Evolutionary conservation across 2,888 invertebrate genomes (phyloP).

Genomic region (Drosophila macrospina): DNA sequence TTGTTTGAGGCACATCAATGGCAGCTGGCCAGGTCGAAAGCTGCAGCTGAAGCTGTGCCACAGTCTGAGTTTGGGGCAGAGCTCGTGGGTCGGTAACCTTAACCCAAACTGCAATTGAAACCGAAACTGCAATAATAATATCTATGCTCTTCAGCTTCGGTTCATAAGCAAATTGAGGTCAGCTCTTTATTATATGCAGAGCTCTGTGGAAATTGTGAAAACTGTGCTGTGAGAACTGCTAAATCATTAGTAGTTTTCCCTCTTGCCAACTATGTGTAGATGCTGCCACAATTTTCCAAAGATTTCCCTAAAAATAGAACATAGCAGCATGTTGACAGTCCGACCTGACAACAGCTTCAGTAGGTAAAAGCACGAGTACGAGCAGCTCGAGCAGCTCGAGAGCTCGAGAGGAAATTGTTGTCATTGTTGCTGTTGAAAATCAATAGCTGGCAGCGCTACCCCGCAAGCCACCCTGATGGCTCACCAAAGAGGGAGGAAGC

Average conservation of each 20-base stretch:
- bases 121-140: conserved; percentile 21
- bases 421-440: conserved; percentile 54
- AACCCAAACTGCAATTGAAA: conserved; percentile 55
- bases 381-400: conserved; percentile 7
- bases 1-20: conserved; percentile 29
- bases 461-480: background rate
- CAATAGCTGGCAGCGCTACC: conserved; percentile 47
- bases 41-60: conserved; percentile 5
- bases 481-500: conserved; percentile 34
- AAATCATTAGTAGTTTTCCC: conserved; percentile 35
- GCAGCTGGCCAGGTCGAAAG: conserved; percentile 16
- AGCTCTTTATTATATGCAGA: conserved; percentile 39
- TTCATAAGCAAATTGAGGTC: conserved; percentile 55
- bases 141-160: conserved; percentile 17
- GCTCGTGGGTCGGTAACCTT: conserved; percentile 49
- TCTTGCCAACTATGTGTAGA: background rate
- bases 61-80: conserved; percentile 4
- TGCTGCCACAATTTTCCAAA: background rate
- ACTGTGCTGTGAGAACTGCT: conserved; percentile 25
- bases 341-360: conserved; percentile 17
- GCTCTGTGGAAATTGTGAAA: conserved; percentile 22
- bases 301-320: background rate
- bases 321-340: conserved; percentile 1
- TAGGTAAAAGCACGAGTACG: background rate
- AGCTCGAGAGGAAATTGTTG: conserved; percentile 19